phyloP scores from a whole-genome alignment of 1,140 invertebrate genomes.

The Drosophila chauvacae region DNA sequence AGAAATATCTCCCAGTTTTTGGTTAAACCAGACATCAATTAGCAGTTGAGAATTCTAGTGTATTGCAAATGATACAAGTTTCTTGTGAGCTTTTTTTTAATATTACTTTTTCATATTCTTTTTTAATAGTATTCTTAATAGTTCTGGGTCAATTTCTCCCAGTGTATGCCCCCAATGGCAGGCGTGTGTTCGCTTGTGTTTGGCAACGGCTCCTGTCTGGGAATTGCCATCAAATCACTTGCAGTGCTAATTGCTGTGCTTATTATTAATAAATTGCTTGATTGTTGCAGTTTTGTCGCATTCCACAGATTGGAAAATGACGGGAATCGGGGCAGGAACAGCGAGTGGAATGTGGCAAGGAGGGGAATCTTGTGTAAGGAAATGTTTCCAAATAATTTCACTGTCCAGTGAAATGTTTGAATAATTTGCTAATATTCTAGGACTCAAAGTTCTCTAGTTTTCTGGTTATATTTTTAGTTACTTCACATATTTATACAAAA shows the following conservation, averaged over 20 bases:
- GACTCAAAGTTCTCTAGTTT: background rate
- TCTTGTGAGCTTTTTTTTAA: background rate
- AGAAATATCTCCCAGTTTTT: no score
- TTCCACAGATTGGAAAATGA: constrained; percentile 26
- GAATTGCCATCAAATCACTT: constrained; percentile 52
- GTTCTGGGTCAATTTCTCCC: background rate
- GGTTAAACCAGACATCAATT: no score
- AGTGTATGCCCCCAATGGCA: constrained; percentile 1
- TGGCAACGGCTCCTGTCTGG: constrained; percentile 4
- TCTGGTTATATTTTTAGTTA: background rate
- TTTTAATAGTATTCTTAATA: background rate
- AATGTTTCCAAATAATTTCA: background rate
- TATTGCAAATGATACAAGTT: no score
- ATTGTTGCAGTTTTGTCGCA: constrained; percentile 46
- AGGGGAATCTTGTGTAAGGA: background rate
- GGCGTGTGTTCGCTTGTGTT: constrained; percentile 3
- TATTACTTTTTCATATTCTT: background rate
- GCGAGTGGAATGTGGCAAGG: background rate
- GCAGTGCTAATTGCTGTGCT: constrained; percentile 56
- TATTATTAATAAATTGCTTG: constrained; percentile 61
- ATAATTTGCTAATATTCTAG: background rate
- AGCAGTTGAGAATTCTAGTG: no score
- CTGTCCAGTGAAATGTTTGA: background rate
- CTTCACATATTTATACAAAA: no score
- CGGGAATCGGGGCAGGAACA: background rate